A percentile compares a stretch with the other conserved stretches of the same genome.
phyloP scores from a whole-genome alignment of 53 echinoderm and acorn worm species.

The Temnopleurus reevesii region DNA sequence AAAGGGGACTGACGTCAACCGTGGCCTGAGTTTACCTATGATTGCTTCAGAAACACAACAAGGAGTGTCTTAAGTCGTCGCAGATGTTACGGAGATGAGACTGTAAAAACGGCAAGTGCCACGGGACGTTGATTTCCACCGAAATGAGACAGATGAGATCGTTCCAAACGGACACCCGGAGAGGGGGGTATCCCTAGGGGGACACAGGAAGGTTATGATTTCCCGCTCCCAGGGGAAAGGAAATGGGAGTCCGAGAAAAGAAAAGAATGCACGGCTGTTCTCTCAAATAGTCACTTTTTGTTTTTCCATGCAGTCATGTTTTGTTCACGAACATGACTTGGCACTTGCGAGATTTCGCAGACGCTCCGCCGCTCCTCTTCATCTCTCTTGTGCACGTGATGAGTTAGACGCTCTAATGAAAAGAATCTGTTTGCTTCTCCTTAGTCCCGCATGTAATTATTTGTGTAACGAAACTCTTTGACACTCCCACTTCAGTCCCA shows the following conservation, averaged over 20 bases:
- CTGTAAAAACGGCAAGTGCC: slow-evolving; percentile 39
- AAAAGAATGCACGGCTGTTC: slow-evolving; percentile 19
- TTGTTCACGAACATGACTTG: slow-evolving; percentile 28
- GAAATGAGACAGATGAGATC: slow-evolving; percentile 25
- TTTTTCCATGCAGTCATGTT: not conserved
- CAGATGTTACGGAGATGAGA: slow-evolving; percentile 46
- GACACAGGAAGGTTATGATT: slow-evolving; percentile 23
- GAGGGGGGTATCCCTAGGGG: slow-evolving; percentile 24
- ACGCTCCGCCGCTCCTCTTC: slow-evolving; percentile 16
- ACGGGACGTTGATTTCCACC: slow-evolving; percentile 39
- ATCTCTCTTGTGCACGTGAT: not conserved
- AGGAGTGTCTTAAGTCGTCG: slow-evolving; percentile 40
- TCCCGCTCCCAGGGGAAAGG: slow-evolving; percentile 15
- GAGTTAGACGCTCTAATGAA: not conserved
- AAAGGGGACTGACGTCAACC: slow-evolving; percentile 9
- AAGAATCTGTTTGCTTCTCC: not conserved
- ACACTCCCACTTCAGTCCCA: slow-evolving; percentile 18
- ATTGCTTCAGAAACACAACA: slow-evolving; percentile 40
- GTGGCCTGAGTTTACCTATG: slow-evolving; percentile 8
- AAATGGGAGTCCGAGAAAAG: slow-evolving; percentile 7
- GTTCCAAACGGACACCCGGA: not conserved
- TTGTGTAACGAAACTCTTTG: slow-evolving; percentile 34
- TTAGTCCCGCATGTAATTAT: slow-evolving; percentile 2
- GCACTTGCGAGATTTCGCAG: not conserved
- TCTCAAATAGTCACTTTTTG: slow-evolving; percentile 14